These are phyloP conservation scores for Gephyroberyx darwinii DNA, from an alignment of 2,797 vertebrate species.

Conservation along the genomic window DNA sequence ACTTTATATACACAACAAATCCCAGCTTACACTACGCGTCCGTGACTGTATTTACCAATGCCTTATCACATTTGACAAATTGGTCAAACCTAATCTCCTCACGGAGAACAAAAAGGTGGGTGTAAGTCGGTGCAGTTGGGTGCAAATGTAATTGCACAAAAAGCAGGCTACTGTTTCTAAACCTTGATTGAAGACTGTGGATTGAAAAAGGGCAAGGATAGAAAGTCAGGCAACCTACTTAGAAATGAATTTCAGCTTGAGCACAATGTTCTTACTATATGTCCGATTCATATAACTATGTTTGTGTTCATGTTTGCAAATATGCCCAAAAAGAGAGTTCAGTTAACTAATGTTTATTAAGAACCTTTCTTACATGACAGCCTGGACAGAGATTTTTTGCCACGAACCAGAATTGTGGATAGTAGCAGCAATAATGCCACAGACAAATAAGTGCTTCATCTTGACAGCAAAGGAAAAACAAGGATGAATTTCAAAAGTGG, in stretches of 20 bases:
- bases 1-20: constrained; percentile 60
- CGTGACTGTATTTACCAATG: constrained; percentile 61
- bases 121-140: constrained; percentile 1
- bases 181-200: not conserved
- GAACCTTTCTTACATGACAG: constrained; percentile 60
- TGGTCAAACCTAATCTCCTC: constrained; percentile 65
- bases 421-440: constrained; percentile 73
- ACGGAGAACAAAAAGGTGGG: constrained; percentile 18
- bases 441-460: constrained; percentile 59
- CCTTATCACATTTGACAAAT: constrained; percentile 65
- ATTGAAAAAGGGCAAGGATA: constrained; percentile 1
- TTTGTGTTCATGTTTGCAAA: constrained; percentile 1
- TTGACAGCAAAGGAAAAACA: constrained; percentile 35
- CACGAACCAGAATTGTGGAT: constrained; percentile 58
- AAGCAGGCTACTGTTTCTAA: constrained; percentile 19
- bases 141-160: constrained; percentile 65
- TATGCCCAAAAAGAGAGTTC: constrained; percentile 21
- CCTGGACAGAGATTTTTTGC: constrained; percentile 51
- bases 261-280: not conserved
- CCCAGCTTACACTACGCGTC: constrained; percentile 66
- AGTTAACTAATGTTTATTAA: constrained; percentile 76
- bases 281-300: not conserved
- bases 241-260: not conserved
- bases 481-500: constrained; percentile 18
- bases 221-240: not conserved